Percentiles rank a stretch among this genome's conserved stretches.
Evolutionary conservation across 2,888 invertebrate genomes (phyloP).

Genomic region (Melinaea menophilus): DNA sequence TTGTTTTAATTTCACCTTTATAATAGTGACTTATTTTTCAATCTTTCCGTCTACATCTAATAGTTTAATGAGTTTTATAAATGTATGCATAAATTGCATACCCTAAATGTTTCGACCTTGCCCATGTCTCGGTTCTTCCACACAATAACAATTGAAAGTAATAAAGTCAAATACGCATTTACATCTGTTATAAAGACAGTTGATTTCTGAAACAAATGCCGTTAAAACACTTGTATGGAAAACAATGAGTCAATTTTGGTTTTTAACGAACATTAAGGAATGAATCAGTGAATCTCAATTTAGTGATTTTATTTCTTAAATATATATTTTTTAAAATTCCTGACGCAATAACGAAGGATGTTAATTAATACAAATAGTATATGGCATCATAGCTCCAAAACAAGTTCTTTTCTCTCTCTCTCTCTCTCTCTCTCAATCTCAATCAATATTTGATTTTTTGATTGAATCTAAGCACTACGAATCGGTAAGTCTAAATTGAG

Average conservation of each 20-base stretch:
- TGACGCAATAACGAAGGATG: too few species aligned
- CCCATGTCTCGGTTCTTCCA: constrained; percentile 43
- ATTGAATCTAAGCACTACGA: too few species aligned
- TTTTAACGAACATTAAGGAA: neutral
- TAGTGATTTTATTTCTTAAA: constrained; percentile 4
- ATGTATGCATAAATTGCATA: constrained; percentile 49
- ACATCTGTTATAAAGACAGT: constrained; percentile 37
- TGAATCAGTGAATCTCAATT: constrained; percentile 1
- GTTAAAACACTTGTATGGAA: constrained; percentile 10
- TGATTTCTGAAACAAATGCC: constrained; percentile 36
- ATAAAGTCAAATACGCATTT: constrained; percentile 51
- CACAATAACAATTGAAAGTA: constrained; percentile 67
- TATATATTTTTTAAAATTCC: neutral
- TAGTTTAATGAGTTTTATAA: constrained; percentile 17
- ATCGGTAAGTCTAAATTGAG: too few species aligned
- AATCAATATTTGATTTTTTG: too few species aligned
- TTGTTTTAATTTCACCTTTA: constrained; percentile 30
- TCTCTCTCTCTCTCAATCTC: too few species aligned
- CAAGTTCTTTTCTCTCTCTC: too few species aligned
- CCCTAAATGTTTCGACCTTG: constrained; percentile 63
- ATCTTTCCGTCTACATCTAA: neutral
- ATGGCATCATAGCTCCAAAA: too few species aligned
- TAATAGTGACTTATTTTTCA: neutral
- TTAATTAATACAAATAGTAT: too few species aligned
- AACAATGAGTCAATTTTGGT: constrained; percentile 16